Conservation (phyloP, 1,140 invertebrate species). For the Sycophaga agraensis region DNA sequence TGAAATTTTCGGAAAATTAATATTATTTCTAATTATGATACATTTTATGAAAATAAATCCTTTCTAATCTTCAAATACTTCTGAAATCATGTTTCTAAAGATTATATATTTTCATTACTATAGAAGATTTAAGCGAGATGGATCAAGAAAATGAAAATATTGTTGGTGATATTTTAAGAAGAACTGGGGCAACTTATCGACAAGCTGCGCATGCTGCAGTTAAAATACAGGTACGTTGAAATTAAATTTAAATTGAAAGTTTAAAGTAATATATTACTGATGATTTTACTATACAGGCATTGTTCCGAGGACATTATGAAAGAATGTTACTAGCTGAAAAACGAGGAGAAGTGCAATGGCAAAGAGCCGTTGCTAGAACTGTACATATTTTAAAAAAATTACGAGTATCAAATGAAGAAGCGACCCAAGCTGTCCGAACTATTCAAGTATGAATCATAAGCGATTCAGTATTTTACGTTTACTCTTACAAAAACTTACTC, state of each 20-base stretch:
- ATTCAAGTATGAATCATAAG: conserved; percentile 44
- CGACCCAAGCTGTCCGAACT: conserved; percentile 47
- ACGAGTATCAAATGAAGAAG: conserved; percentile 50
- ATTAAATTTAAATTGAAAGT: not conserved
- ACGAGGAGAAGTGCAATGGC: conserved; percentile 53
- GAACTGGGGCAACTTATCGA: conserved; percentile 34
- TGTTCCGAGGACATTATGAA: conserved; percentile 44
- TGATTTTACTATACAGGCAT: conserved; percentile 21
- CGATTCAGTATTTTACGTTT: too few relatives aligned
- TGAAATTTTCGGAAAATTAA: not conserved
- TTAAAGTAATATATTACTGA: too few relatives aligned
- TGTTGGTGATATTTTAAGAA: conserved; percentile 40
- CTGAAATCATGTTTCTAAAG: not conserved
- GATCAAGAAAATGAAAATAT: conserved; percentile 34
- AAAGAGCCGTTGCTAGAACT: conserved; percentile 53
- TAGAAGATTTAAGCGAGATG: too few relatives aligned
- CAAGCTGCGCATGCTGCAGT: conserved; percentile 40
- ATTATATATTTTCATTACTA: too few relatives aligned
- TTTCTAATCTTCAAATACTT: not conserved
- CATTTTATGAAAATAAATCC: not conserved
- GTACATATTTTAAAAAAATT: conserved; percentile 51
- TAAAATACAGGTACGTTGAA: conserved; percentile 49
- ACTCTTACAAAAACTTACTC: too few relatives aligned
- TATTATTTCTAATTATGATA: too few relatives aligned
- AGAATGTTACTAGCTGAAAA: conserved; percentile 39